Evolutionary conservation across 92 coral and sea anemone species (phyloP).

Genomic region (Parazoanthus darwini): DNA sequence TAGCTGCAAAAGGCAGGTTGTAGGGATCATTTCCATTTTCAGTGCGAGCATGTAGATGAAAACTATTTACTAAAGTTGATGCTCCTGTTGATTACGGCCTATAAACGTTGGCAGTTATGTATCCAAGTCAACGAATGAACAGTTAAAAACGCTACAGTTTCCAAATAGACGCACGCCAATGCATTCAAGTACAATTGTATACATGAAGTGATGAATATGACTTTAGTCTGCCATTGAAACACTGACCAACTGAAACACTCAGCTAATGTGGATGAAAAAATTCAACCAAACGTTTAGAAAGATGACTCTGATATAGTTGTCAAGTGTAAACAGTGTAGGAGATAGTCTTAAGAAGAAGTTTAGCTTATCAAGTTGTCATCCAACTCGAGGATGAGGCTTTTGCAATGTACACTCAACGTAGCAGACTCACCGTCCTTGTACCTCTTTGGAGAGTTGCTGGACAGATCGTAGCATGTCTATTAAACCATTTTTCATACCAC

Average conservation of each 20-base stretch:
- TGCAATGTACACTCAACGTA: background rate
- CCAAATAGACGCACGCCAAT: background rate
- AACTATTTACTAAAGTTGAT: too few relatives aligned
- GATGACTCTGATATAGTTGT: background rate
- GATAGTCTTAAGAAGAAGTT: background rate
- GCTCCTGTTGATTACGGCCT: too few relatives aligned
- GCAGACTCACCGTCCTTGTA: constrained; percentile 4
- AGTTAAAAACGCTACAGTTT: too few relatives aligned
- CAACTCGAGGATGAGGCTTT: too few relatives aligned
- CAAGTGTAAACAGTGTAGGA: background rate
- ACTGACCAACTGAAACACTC: too few relatives aligned
- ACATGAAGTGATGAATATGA: too few relatives aligned
- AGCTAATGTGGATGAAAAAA: background rate
- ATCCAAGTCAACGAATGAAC: too few relatives aligned
- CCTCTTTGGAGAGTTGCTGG: constrained; percentile 12
- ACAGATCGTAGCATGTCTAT: constrained; percentile 64
- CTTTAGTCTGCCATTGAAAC: background rate
- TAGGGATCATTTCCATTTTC: too few relatives aligned
- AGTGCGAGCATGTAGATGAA: too few relatives aligned
- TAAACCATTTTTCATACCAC: constrained; percentile 58
- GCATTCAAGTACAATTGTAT: background rate
- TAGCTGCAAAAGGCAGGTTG: too few relatives aligned
- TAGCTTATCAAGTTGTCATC: too few relatives aligned
- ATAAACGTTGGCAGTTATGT: too few relatives aligned
- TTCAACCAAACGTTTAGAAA: background rate